These are phyloP conservation scores for Brachyptera risi DNA, from an alignment of 2,888 invertebrate species.

Conservation along the genomic window DNA sequence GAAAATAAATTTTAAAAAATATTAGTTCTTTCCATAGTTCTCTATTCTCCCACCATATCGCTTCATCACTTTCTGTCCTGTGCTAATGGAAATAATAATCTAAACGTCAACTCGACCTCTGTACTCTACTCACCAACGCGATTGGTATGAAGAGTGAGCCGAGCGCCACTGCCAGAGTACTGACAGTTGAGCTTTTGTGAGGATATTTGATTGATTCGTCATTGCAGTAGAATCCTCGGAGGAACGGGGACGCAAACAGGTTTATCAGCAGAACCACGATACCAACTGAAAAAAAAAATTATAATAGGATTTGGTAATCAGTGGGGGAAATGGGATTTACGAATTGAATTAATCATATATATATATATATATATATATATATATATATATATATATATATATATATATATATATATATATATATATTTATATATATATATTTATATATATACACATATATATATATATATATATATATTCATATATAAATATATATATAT, in stretches of 20 bases:
- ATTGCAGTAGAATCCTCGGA: conserved; percentile 92
- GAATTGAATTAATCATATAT: background rate
- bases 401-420: background rate
- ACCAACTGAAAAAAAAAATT: conserved; percentile 70
- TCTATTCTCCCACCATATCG: too few relatives aligned
- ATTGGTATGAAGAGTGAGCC: conserved; percentile 69
- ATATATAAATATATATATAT: too few relatives aligned
- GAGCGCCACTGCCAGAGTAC: conserved; percentile 71
- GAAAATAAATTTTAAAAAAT: too few relatives aligned
- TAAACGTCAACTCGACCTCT: background rate
- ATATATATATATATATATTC: too few relatives aligned
- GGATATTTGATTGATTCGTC: conserved; percentile 91
- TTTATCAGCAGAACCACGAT: conserved; percentile 68
- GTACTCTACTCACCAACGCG: conserved; percentile 57
- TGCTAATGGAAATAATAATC: too few relatives aligned
- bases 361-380: background rate
- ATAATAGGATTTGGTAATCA: too few relatives aligned
- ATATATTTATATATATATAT: background rate
- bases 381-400: too few relatives aligned
- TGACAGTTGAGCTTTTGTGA: conserved; percentile 74
- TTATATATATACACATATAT: background rate
- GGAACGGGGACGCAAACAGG: conserved; percentile 67
- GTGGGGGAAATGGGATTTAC: background rate
- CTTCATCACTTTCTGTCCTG: too few relatives aligned
- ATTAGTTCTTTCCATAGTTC: too few relatives aligned